Percentiles rank a stretch among this genome's conserved stretches.
Conservation (phyloP, 2,113 vertebrate genomes). For the Pteruthius melanotis region DNA sequence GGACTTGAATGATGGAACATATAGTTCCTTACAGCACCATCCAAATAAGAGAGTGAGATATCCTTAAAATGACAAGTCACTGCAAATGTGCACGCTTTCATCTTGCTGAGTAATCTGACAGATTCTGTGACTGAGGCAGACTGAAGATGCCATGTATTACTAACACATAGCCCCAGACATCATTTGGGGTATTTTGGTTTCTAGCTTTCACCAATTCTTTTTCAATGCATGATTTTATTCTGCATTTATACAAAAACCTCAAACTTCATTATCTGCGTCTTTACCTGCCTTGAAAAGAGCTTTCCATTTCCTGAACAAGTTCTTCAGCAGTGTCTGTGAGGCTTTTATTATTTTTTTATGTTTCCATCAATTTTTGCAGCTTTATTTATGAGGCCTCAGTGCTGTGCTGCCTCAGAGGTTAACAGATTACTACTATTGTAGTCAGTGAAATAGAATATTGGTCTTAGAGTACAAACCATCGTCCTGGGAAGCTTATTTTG, state of each 20-base stretch:
- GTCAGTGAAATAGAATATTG: neutral
- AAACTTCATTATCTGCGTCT: neutral
- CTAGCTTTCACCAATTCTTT: neutral
- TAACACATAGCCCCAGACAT: neutral
- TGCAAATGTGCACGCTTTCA: neutral
- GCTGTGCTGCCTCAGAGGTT: neutral
- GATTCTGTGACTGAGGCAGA: neutral
- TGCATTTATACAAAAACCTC: neutral
- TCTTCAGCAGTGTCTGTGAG: neutral
- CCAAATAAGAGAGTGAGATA: neutral
- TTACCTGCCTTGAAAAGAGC: neutral
- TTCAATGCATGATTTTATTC: neutral
- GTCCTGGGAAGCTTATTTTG: neutral
- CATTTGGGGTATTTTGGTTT: neutral
- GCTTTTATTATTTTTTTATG: neutral
- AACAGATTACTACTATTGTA: conserved; percentile 12
- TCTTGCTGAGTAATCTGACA: neutral
- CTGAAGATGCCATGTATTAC: neutral
- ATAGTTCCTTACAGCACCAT: neutral
- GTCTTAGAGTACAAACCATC: neutral
- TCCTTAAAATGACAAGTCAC: neutral
- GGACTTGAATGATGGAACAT: neutral
- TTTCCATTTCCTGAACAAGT: neutral
- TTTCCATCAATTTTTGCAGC: conserved; percentile 1
- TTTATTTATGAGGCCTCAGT: neutral